Base-by-base conservation (phyloP, 1,140 invertebrate genomes). In the Himalopsyche phryganea region DNA sequence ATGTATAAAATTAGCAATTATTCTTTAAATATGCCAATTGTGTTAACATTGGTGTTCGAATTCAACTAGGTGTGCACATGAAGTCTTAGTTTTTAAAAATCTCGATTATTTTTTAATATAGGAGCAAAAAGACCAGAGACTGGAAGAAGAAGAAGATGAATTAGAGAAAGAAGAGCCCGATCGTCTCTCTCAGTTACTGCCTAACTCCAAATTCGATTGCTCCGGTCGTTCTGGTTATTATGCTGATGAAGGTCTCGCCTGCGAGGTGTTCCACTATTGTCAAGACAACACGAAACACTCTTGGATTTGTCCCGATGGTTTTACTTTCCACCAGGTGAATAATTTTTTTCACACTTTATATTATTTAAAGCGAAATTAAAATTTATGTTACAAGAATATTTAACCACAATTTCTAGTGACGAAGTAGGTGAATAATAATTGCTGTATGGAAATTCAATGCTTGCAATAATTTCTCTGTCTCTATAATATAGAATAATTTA, bases 221-320 rank as follows among this genome's bases (percentile, higher is more conserved):
- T 78, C 80, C 28, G 82, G 81, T 61, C 89, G 86, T 65, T 91
- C 90, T 14, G 92, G 92, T 13, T 96, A 95, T 75, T 95, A 95
- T 69, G 92, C 92, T 15, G 92, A 95, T 68, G 89, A 93, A 65
- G 88, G 88, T 46, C 81, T 96, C 17, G 84, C 87, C 66, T 96
- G 92, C 68, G 91, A 94, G 71, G 90, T 94, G 0, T 96, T 96
- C 84, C 93, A 96, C 71, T 96, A 95, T 72, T 95, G 93, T 70
- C 90, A 94, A 67, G 91, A 92, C 55, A 90, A 86, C 60, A 89
- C 89, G 10, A 90, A 87, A 66, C 92, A 94, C 69, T 94, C 91
- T 0, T 96, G 92, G 92, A 89, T 94, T 64, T 96, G 93, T 67
- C 92, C 92, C 0, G 90, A 92, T 66, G 90, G 91, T 60, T 94